phyloP scores from a whole-genome alignment of 2,113 vertebrate genomes.

The Triplophysa dalaica region DNA sequence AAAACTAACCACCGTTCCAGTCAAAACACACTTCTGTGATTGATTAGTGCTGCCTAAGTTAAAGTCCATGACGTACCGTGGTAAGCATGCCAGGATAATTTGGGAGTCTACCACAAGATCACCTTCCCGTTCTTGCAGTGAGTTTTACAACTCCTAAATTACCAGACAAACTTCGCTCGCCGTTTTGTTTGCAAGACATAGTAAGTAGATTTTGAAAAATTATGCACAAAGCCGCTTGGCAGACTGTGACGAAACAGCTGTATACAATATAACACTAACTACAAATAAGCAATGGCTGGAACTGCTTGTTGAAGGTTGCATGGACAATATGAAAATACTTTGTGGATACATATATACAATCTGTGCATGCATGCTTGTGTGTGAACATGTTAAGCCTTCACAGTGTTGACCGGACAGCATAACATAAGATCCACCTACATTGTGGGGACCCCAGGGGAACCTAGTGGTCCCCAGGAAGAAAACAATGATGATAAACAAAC shows the following conservation, averaged over 20 bases:
- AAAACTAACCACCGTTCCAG: conserved; percentile 33
- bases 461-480: no score
- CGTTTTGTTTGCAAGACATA: background rate
- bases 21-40: conserved; percentile 46
- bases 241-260: conserved; percentile 14
- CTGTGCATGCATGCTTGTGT: no score
- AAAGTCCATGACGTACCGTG: conserved; percentile 35
- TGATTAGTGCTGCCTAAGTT: conserved; percentile 38
- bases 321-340: background rate
- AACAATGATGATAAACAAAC: no score
- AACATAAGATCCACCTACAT: no score
- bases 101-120: background rate
- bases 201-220: conserved; percentile 13
- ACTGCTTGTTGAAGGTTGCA: background rate
- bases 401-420: no score
- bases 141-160: conserved; percentile 1
- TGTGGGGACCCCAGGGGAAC: no score
- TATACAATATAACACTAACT: background rate
- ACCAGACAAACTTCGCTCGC: conserved; percentile 11
- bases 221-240: background rate
- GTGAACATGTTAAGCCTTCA: no score
- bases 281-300: conserved; percentile 13
- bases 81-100: conserved; percentile 41
- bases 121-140: conserved; percentile 7
- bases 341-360: background rate